Evolutionary conservation across 1,140 invertebrate species (phyloP), one percentile per base, ranked within the genome.

Genomic region (Pygmarrhopalites habei): DNA sequence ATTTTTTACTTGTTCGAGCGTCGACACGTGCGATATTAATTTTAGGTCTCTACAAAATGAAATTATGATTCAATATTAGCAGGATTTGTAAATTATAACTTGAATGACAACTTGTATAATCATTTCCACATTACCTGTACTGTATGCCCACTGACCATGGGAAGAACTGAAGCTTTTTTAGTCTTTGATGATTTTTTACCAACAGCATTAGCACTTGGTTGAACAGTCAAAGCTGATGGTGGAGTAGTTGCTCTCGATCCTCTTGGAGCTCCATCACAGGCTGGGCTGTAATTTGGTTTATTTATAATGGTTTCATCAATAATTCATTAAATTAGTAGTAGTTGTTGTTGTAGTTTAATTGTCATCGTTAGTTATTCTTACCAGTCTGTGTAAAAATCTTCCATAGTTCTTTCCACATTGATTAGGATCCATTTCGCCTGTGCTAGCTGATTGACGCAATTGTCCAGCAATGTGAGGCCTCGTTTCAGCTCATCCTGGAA

Each of bases 401-500:
- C 53, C 15, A 56, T 56, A 56, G 53, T 56, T 10, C 35, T 39
- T 29, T 66, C 59, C 15, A 66, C 52, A 21, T 66, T 62, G 12
- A 58, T 43, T 1, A 66, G 26, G 17, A 66, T 52, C 43, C 43
- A 66, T 46, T 58, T 66, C 2, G 59, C 64, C 32, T 66, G 53
- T 15, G 60, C 64, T 32, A 66, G 39, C 29, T 66, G 64, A 52
- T 66, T 66, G 2, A 66, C 64, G 32, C 43, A 46, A 12, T 53
- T 46, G 35, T 66, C 59, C 15, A 66, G 28, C 17, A 66, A 41
- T 15, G 5, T 49, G 0, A 66, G 28, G 5, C 64, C 64, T 32
- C 64, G 39, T 44, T 66, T 66, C 12, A 66, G 0, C 32, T 66
- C 64, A 7, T 66, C 64, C 63, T 65, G 19, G 17, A 2, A 57